Percentiles rank a stretch among this genome's conserved stretches.
These are phyloP conservation scores for Spodoptera exigua DNA, from an alignment of 2,888 invertebrate genomes.

Conservation along the genomic window DNA sequence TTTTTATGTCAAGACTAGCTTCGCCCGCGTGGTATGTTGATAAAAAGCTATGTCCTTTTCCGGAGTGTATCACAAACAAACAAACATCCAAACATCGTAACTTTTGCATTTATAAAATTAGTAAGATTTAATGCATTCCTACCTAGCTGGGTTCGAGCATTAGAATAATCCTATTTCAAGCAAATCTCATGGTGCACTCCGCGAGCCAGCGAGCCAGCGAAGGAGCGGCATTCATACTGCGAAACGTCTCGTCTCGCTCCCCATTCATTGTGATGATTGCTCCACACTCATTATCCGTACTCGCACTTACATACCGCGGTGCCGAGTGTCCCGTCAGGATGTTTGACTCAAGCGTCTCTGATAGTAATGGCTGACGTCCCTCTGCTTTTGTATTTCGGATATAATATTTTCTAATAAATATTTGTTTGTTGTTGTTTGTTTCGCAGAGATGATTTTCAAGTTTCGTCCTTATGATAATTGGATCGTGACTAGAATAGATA, in stretches of 20 bases:
- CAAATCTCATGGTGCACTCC: conserved; percentile 26
- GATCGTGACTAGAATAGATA: no score
- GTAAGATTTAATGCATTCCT: no score
- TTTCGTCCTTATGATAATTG: no score
- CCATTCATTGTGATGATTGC: conserved; percentile 88
- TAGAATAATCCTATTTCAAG: background rate
- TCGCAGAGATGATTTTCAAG: no score
- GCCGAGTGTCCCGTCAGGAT: conserved; percentile 54
- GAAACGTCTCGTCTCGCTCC: conserved; percentile 68
- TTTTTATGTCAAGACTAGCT: no score
- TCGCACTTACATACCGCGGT: conserved; percentile 38
- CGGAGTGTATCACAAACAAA: no score
- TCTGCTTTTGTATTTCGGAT: conserved; percentile 22
- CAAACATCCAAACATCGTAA: no score
- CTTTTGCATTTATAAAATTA: no score
- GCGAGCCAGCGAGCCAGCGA: conserved; percentile 52
- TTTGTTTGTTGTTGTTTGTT: background rate
- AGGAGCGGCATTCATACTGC: conserved; percentile 76
- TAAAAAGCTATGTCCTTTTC: no score
- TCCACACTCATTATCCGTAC: conserved; percentile 79
- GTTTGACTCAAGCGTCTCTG: conserved; percentile 45
- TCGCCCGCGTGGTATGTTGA: no score
- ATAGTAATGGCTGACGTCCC: conserved; percentile 39
- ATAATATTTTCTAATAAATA: conserved; percentile 7
- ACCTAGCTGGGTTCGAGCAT: no score